Evolutionary conservation across 2,797 vertebrate genomes (phyloP), one percentile per base, ranked within the genome.

Genomic region (Agapornis canus): DNA sequence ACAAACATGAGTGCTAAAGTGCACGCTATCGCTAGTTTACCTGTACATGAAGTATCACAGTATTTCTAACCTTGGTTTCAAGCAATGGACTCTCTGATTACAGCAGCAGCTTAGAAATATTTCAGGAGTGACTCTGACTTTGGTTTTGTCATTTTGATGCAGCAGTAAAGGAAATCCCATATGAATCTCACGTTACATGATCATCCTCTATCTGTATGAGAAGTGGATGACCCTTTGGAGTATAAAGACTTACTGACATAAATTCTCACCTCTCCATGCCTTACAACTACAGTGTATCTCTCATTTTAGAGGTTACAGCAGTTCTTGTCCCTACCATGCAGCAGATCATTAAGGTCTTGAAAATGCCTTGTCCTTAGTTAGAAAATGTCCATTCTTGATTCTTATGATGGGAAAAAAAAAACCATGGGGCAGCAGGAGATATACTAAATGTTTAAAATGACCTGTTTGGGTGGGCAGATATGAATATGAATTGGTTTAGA

Each of bases 351-450:
- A 84, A 52, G 31, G 37, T 6, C 6, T 70, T 86, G 40, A 13
- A 82, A 83, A 6, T 35, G 31, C 7, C 2, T 48, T 40, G 20
- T 5, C 32, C 35, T 70, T 66, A 60, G 59, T 31, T 61, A 60
- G 32, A 73, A 66, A 60, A 77, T 60, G 26, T 48, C 37, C 0
- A 0, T 4, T 73, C 13, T 43, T 82, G n/a, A 56, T 17, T 75
- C 69, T 66, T 68, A 40, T 9, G 40, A 9, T 57, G 3, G 7
- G 52, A 92, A 82, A 31, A 49, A 35, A 43, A 70, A 23, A 25
- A 4, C 3, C 8, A 18, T 2, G 1, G 4, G 11, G 2, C 14
- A 77, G 26, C 4, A 64, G 10, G 9, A 35, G 2, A n/a, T 32
- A 27, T 40, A 7, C 54, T 68, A 71, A 72, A 29, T 16, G 5